Conservation (phyloP, 2,888 invertebrate species). For the Dendrolimus pini region DNA sequence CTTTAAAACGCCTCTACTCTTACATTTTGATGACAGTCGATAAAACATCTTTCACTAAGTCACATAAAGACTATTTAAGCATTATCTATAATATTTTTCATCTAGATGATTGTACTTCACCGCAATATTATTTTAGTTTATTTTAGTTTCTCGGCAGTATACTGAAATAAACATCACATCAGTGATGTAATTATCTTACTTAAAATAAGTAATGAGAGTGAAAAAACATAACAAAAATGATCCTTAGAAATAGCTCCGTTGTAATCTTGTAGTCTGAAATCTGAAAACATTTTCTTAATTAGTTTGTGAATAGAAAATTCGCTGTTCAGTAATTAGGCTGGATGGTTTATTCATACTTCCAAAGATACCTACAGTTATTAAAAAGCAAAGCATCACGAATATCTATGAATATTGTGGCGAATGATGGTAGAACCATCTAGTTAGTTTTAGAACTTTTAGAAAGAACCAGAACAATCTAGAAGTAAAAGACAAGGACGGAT, state of each 20-base stretch:
- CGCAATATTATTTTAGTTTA: constrained; percentile 24
- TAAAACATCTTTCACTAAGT: not conserved
- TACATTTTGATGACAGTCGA: too few relatives aligned
- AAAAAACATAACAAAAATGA: constrained; percentile 34
- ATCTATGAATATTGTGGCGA: too few relatives aligned
- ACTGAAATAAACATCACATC: constrained; percentile 20
- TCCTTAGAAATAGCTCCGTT: constrained; percentile 44
- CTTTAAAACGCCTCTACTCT: too few relatives aligned
- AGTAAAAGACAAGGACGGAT: too few relatives aligned
- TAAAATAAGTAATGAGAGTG: constrained; percentile 44
- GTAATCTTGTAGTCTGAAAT: constrained; percentile 73
- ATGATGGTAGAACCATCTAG: too few relatives aligned
- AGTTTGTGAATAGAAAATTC: constrained; percentile 16
- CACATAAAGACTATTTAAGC: constrained; percentile 24
- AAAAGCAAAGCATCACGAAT: too few relatives aligned
- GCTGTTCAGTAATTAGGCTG: not conserved
- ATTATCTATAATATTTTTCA: constrained; percentile 8
- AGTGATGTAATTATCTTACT: constrained; percentile 28
- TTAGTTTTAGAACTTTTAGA: too few relatives aligned
- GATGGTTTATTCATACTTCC: constrained; percentile 5
- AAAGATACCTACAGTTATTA: too few relatives aligned
- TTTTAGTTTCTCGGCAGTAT: constrained; percentile 11
- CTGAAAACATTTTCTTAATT: constrained; percentile 53
- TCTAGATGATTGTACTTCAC: constrained; percentile 20
- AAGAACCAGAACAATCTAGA: too few relatives aligned